Percentiles rank a stretch among this genome's conserved stretches.
Evolutionary conservation across 2,113 vertebrate species (phyloP).

Genomic region (Mastomys coucha): DNA sequence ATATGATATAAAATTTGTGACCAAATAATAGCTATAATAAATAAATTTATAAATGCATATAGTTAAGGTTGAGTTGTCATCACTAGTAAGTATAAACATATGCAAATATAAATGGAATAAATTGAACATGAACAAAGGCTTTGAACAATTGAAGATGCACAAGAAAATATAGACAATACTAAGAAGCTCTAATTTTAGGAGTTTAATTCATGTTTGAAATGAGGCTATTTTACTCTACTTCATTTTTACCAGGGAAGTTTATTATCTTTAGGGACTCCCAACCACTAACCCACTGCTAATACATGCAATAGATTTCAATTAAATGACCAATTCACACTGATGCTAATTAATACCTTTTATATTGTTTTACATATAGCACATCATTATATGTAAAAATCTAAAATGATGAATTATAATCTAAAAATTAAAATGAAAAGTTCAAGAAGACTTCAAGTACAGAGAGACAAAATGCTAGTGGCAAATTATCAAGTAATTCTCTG

Average conservation of each 20-base stretch:
- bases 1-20: background rate
- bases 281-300: accelerated
- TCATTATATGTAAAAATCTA: background rate
- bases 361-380: background rate
- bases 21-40: background rate
- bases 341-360: background rate
- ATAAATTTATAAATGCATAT: background rate
- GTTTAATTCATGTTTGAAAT: background rate
- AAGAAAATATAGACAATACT: background rate
- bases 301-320: background rate
- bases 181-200: background rate
- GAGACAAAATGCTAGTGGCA: background rate
- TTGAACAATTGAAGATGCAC: background rate
- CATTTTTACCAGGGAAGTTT: background rate
- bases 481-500: background rate
- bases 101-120: background rate
- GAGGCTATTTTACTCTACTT: background rate
- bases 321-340: background rate
- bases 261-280: background rate
- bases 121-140: background rate
- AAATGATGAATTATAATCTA: background rate
- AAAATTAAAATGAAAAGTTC: background rate
- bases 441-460: background rate
- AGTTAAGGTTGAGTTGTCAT: background rate
- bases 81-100: background rate